phyloP scores from a whole-genome alignment of 1,140 invertebrate genomes.

The Tetranychus urticae region DNA sequence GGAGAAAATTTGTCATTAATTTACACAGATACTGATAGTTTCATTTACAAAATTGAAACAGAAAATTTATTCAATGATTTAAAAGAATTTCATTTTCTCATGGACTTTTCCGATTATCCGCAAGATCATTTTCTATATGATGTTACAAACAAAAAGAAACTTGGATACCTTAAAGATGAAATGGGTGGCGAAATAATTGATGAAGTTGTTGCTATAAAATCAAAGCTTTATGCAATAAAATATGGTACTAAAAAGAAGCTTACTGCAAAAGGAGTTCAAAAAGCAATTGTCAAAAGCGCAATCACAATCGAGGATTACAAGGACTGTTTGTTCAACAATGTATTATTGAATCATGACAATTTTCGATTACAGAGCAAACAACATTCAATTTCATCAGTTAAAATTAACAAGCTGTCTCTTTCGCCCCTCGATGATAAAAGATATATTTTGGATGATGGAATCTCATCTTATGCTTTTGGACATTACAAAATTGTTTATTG shows the following conservation, averaged over 20 bases:
- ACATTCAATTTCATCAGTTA: neutral
- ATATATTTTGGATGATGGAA: neutral
- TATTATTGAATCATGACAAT: neutral
- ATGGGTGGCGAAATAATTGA: constrained; percentile 18
- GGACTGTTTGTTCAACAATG: neutral
- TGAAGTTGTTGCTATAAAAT: constrained; percentile 19
- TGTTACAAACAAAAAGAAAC: constrained; percentile 23
- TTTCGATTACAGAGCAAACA: neutral
- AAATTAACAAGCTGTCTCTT: neutral
- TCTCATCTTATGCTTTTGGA: neutral
- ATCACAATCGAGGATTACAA: neutral
- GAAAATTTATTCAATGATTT: constrained; percentile 11
- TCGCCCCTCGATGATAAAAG: neutral
- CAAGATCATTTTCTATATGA: constrained; percentile 8
- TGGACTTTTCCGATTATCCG: constrained; percentile 12
- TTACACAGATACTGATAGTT: constrained; percentile 9
- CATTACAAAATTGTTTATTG: no score
- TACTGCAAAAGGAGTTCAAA: neutral
- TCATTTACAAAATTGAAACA: constrained; percentile 10
- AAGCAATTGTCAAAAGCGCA: neutral
- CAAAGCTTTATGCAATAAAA: constrained; percentile 16
- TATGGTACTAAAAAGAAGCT: neutral
- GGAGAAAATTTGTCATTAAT: constrained; percentile 6
- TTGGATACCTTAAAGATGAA: constrained; percentile 28
- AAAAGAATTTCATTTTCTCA: constrained; percentile 6